Percentiles rank a stretch among this genome's conserved stretches.
Evolutionary conservation across 1,140 invertebrate species (phyloP).

Genomic region (Globodera rostochiensis): DNA sequence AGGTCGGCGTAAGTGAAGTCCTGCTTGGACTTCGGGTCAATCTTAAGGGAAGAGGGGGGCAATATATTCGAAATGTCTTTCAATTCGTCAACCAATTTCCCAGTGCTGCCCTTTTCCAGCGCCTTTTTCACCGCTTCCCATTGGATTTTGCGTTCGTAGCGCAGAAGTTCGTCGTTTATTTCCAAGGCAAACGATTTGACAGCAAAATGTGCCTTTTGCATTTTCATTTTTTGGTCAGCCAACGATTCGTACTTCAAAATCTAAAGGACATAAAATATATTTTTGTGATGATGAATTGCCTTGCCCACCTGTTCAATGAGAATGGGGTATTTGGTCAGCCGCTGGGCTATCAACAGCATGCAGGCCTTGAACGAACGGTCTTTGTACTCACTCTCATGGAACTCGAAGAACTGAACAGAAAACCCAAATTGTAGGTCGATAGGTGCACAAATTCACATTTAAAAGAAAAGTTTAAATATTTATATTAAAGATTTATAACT

Average conservation of each 20-base stretch:
- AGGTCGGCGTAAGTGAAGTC: slow-evolving; percentile 46
- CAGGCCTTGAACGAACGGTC: slow-evolving; percentile 52
- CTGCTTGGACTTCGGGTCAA: slow-evolving; percentile 18
- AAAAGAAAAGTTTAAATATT: too few relatives aligned
- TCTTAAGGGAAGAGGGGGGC: background rate
- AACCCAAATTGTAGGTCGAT: too few relatives aligned
- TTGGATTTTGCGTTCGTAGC: slow-evolving; percentile 42
- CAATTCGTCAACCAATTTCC: slow-evolving; percentile 32
- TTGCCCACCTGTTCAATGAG: slow-evolving; percentile 48
- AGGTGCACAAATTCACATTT: too few relatives aligned
- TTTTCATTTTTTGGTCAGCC: slow-evolving; percentile 14
- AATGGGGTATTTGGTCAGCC: slow-evolving; percentile 54
- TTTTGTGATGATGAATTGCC: background rate
- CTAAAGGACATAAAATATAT: slow-evolving; percentile 35
- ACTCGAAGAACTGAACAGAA: slow-evolving; percentile 30
- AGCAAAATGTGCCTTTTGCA: slow-evolving; percentile 42
- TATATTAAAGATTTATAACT: too few relatives aligned
- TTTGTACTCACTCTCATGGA: slow-evolving; percentile 43
- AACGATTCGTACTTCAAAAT: slow-evolving; percentile 47
- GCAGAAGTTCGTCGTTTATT: slow-evolving; percentile 46
- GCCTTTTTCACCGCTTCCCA: slow-evolving; percentile 40
- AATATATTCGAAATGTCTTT: slow-evolving; percentile 14
- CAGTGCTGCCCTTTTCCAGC: slow-evolving; percentile 40
- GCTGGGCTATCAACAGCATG: slow-evolving; percentile 53
- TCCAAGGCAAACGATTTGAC: slow-evolving; percentile 44